Conservation (phyloP, 2,888 invertebrate species). For the Sarcophaga caerulescens region DNA sequence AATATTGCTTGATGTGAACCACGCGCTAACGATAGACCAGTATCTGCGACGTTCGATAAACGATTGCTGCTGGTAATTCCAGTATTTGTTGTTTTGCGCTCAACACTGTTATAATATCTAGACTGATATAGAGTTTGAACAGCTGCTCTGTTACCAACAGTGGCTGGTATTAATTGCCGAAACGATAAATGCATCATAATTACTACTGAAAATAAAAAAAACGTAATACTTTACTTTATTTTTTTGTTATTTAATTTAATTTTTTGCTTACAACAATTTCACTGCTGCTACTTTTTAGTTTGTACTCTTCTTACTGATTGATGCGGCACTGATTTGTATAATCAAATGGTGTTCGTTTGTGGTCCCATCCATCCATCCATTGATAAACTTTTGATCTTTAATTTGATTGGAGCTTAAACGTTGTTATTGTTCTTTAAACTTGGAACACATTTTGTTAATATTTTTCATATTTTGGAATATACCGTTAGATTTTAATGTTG, state of each 20-base stretch:
- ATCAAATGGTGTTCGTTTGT: conserved; percentile 27
- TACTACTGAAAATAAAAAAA: conserved; percentile 14
- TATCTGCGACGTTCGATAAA: neutral
- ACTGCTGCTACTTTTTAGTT: neutral
- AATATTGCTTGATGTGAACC: conserved; percentile 15
- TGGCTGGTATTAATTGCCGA: conserved; percentile 13
- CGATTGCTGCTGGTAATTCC: conserved; percentile 15
- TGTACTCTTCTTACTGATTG: conserved; percentile 9
- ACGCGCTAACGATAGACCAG: conserved; percentile 9
- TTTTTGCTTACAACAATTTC: too few species aligned
- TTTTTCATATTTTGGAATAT: neutral
- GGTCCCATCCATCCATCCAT: conserved; percentile 21
- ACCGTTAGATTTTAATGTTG: neutral
- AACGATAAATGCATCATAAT: conserved; percentile 20
- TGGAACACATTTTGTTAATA: neutral
- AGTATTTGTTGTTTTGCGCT: neutral
- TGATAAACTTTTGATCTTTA: conserved; percentile 64
- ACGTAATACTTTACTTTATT: neutral
- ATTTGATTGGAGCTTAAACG: neutral
- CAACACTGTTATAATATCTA: conserved; percentile 49
- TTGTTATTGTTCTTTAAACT: neutral
- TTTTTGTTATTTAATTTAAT: neutral
- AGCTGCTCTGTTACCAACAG: conserved; percentile 50
- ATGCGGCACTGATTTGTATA: conserved; percentile 4
- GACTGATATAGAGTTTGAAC: conserved; percentile 10